Evolutionary conservation across 1,140 invertebrate species (phyloP).

Genomic region (Drosophila athabasca): DNA sequence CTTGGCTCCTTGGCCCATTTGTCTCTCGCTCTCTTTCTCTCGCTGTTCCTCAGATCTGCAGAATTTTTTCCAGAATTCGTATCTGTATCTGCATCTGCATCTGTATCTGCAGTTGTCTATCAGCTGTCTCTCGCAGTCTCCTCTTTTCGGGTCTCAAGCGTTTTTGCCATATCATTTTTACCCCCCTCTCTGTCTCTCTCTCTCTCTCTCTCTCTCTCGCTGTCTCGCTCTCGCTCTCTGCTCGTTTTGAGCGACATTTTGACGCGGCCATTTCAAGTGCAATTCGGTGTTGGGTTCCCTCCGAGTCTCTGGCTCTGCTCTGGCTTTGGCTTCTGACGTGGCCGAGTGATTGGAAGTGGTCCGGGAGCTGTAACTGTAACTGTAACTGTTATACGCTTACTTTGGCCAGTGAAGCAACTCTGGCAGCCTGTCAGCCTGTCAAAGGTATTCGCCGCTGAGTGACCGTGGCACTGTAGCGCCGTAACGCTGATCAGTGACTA

Average conservation of each 20-base stretch:
- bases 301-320: conserved; percentile 10
- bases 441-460: conserved; percentile 18
- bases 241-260: conserved; percentile 67
- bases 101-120: conserved; percentile 46
- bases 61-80: background rate
- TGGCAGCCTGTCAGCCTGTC: conserved; percentile 30
- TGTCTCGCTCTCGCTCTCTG: background rate
- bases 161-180: conserved; percentile 2
- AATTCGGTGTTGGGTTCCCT: conserved; percentile 53
- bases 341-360: conserved; percentile 33
- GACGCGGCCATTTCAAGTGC: conserved; percentile 67
- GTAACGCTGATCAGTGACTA: conserved; percentile 39
- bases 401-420: conserved; percentile 5
- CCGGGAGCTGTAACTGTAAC: conserved; percentile 21
- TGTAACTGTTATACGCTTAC: conserved; percentile 15
- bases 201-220: background rate
- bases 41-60: background rate
- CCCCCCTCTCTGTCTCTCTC: background rate
- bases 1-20: no score
- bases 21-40: conserved; percentile 8
- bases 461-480: conserved; percentile 13
- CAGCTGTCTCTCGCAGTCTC: conserved; percentile 16
- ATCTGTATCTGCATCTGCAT: conserved; percentile 38
- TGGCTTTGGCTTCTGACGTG: conserved; percentile 35
- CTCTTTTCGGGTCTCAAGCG: conserved; percentile 16